Evolutionary conservation across 2,113 vertebrate genomes (phyloP), one percentile per base, ranked within the genome.

Genomic region (Ictalurus furcatus): DNA sequence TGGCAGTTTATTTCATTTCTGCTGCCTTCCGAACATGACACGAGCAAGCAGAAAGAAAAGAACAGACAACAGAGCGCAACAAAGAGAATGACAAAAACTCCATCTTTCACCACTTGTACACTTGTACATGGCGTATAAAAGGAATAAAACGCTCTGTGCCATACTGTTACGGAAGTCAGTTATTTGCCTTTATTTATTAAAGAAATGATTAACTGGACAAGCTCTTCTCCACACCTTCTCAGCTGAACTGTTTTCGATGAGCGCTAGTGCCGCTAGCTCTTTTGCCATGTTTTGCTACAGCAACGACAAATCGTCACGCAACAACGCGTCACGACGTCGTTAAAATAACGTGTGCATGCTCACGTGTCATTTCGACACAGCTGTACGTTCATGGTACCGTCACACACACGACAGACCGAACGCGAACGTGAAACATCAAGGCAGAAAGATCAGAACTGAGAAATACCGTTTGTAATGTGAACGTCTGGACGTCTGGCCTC

Each of bases 1-100:
- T 91, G 93, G 94, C 91, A 94, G 92, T 95, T 93, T 94, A 94
- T 95, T 95, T 95, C 93, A 93, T 93, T 95, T 95, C 94, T 93
- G 93, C 94, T 95, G 94, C 92, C 93, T 94, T 95, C 93, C 94
- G 94, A 94, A 95, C 92, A 94, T 91, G 86, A 81, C 4, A 23
- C 87, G 16, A n/a, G 19, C 30, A 3, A 73, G 69, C 69, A 73
- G 69, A 19, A 73, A 19, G 54, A 30, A 56, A 61, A 40, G 30
- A 63, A 48, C 30, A 17, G 14, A 17, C 16, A 2, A 17, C 40
- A 3, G n/a, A 73, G 69, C 1, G 14, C 34, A 40, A 2, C 40
- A 25, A 17, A 9, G 34, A 34, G 67, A 21, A 34, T 6, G 4
- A 37, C 30, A 73, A 37, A 40, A 37, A 21, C 30, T 37, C 69